Evolutionary conservation across 2,113 vertebrate genomes (phyloP).

Genomic region (Tringa solitaria): DNA sequence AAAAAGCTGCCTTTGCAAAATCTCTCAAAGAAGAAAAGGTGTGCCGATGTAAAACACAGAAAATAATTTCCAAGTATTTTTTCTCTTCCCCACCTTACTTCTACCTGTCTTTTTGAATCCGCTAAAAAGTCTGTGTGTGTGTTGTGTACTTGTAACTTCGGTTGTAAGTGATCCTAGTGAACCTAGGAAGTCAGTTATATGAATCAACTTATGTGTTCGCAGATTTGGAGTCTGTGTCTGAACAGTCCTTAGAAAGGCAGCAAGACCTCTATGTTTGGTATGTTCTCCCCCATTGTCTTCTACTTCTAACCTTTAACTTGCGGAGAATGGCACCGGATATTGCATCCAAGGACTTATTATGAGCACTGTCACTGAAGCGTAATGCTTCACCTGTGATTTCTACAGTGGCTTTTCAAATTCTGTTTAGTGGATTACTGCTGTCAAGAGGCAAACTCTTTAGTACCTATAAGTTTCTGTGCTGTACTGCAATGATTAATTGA

Average conservation of each 20-base stretch:
- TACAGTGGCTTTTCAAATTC: not conserved
- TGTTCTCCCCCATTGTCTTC: not conserved
- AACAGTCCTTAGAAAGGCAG: not conserved
- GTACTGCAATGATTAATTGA: not conserved
- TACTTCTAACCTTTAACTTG: not conserved
- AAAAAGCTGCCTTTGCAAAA: not conserved
- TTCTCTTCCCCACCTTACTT: not conserved
- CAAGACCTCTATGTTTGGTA: not conserved
- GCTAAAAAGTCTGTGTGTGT: not conserved
- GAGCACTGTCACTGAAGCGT: not conserved
- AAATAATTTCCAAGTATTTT: not conserved
- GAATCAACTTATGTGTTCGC: not conserved
- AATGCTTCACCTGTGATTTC: not conserved
- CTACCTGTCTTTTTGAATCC: not conserved
- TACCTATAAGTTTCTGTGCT: not conserved
- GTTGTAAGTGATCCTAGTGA: not conserved
- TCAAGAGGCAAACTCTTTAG: not conserved
- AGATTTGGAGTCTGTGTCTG: not conserved
- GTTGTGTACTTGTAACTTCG: not conserved
- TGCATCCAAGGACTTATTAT: not conserved
- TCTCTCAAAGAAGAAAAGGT: not conserved
- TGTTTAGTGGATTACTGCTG: not conserved
- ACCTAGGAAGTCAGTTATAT: not conserved
- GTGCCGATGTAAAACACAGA: not conserved
- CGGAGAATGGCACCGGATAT: not conserved